Base-by-base conservation (phyloP, 2,113 vertebrate species). In the Bufo gargarizans region DNA sequence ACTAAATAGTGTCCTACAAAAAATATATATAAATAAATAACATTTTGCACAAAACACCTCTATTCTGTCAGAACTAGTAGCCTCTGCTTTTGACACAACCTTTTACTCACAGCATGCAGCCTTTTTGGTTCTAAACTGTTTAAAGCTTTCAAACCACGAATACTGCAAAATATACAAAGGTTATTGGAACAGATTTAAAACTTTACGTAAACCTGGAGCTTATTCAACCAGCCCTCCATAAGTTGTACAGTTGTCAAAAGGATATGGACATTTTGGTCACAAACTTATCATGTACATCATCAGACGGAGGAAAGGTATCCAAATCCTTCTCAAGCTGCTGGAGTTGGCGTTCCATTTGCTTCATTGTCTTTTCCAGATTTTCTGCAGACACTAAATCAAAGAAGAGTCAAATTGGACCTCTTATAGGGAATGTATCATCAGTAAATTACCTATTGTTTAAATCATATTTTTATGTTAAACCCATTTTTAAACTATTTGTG, bases 241-340 rank as follows among this genome's bases (percentile, higher is more conserved):
- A 81, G 58, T 87, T 84, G 88, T 90, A 87, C 90, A 95, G 90
- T 85, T 78, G 91, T 91, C 85, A 91, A 94, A 99, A 99, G 97
- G 98, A 99, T 99, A 99, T 99, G 90, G 96, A 95, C 98, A 99
- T 99, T 95, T 98, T 99, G 91, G 92, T 94, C 91, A 96, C 92
- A 95, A 99, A 99, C 94, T 97, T 97, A 94, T 99, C 98, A 2
- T 94, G 94, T 84, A 93, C 94, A 94, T 99, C 96, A 92, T 98
- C 96, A 81, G 96, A 91, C 93, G 93, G 95, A 87, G 96, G 95
- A 94, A 98, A 99, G 91, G 96, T 98, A 94, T 97, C 94, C 95
- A 99, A 96, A 96, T 99, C 97, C 93, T 94, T 99, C 93, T 99
- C 97, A 95, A 99, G 96, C 94, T 99, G 98, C 90, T 96, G 94